Evolutionary conservation across 1,140 invertebrate genomes (phyloP).

Genomic region (Anagrus nilaparvatae): DNA sequence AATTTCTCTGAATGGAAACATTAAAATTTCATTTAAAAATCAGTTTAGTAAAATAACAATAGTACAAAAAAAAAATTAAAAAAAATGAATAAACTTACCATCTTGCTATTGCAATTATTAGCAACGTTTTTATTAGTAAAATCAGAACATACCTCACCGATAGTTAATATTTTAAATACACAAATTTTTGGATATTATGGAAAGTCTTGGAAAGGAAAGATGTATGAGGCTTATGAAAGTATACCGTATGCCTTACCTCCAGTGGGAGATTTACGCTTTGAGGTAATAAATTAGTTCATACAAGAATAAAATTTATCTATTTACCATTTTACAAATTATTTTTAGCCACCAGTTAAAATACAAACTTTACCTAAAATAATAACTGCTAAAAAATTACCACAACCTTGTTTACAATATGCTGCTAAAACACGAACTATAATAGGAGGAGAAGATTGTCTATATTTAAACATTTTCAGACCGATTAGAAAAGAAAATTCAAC

Average conservation of each 20-base stretch:
- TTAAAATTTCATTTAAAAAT: no score
- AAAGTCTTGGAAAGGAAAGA: conserved; percentile 28
- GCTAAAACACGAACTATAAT: conserved; percentile 15
- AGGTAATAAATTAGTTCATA: no score
- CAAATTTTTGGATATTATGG: conserved; percentile 36
- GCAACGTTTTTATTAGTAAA: no score
- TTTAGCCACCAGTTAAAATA: conserved; percentile 33
- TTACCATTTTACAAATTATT: no score
- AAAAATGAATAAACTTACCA: no score
- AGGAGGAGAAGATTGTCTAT: conserved; percentile 47
- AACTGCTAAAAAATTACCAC: conserved; percentile 29
- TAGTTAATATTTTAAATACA: no score
- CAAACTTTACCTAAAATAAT: conserved; percentile 34
- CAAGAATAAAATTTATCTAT: no score
- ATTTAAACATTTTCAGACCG: conserved; percentile 49
- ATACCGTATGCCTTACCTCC: conserved; percentile 54
- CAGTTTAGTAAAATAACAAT: no score
- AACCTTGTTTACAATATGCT: conserved; percentile 34
- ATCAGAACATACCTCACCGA: no score
- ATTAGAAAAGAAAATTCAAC: conserved; percentile 6
- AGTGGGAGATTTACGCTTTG: conserved; percentile 45
- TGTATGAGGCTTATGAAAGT: conserved; percentile 46
- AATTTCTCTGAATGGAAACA: no score
- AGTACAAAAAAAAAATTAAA: no score
- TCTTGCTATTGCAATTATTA: no score